A percentile compares a stretch with the other conserved stretches of the same genome.
Evolutionary conservation across 2,113 vertebrate genomes (phyloP).

Genomic region (Tapirus terrestris): DNA sequence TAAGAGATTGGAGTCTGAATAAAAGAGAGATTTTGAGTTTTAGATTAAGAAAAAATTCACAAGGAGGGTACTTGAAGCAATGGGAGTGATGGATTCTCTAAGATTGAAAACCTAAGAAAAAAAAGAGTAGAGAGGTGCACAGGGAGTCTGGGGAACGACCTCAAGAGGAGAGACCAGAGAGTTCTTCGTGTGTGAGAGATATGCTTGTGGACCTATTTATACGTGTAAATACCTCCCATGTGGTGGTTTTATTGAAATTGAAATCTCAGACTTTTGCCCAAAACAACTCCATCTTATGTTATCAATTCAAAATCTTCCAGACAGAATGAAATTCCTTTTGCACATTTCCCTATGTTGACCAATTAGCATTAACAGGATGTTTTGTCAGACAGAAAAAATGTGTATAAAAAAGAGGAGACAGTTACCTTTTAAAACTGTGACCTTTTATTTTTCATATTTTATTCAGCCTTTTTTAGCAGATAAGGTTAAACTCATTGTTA

Average conservation of each 20-base stretch:
- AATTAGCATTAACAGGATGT: slow-evolving; percentile 29
- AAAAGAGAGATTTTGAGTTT: not conserved
- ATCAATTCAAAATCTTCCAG: not conserved
- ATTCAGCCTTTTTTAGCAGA: slow-evolving; percentile 57
- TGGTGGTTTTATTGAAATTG: not conserved
- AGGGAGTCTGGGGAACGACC: not conserved
- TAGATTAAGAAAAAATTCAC: not conserved
- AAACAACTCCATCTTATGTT: not conserved
- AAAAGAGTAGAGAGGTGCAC: not conserved
- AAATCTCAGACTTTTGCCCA: not conserved
- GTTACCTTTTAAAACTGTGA: slow-evolving; percentile 66
- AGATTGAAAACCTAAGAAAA: not conserved
- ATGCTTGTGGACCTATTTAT: not conserved
- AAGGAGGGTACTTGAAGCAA: not conserved
- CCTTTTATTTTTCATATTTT: slow-evolving; percentile 73
- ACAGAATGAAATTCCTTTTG: not conserved
- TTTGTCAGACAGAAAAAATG: not conserved
- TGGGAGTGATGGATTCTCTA: not conserved
- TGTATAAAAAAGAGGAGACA: not conserved
- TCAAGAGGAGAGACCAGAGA: not conserved
- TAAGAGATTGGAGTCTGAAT: not conserved
- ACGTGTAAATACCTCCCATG: not conserved
- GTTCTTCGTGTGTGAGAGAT: not conserved
- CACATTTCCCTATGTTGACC: not conserved
- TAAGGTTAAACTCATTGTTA: slow-evolving; percentile 54